Base-by-base conservation (phyloP, 1,140 invertebrate species). In the Chelonus insularis region DNA sequence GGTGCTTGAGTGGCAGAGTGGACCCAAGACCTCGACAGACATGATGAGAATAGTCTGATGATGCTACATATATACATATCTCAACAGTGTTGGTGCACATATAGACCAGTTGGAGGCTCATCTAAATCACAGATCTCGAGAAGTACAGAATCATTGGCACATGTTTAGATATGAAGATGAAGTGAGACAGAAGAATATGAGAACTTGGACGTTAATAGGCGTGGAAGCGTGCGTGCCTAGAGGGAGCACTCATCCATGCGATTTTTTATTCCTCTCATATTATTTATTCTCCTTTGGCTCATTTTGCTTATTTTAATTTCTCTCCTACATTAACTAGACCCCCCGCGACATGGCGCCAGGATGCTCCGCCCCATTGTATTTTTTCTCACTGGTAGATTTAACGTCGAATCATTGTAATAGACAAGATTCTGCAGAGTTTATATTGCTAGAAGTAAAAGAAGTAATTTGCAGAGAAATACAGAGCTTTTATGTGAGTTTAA, bases 261-360 rank as follows among this genome's bases (percentile, higher is more conserved):
- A 36, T 48, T 41, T 20, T 41, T 14, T 14, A 16, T 25, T 21
- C n/a, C 45, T 12, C 39, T 43, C n/a, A 43, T 21, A 14, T 47
- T 48, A 21, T 36, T 25, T 47, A 9, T 57, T 25, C 55, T 45
- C n/a, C 36, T 32, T 50, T 47, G 32, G 14, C 18, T 36, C 32
- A 6, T 37, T 47, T 6, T 4, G 16, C 29, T 36, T 37, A 16
- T 50, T 32, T 4, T 51, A 16, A 50, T 20, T 23, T 16, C 23
- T 29, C 14, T n/a, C 20, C 39, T 16, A 60, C 45, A 36, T 34
- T 36, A 23, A 32, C 12, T 21, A 71, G 80, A 81, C 80, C 80
- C 80, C 79, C 80, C 77, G 78, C 78, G 80, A 80, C 72, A 79
- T 78, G 80, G 80, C 80, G 80, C 79, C 80, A 81, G 70, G 66